Evolutionary conservation across 2,797 vertebrate species (phyloP).

Genomic region (Artibeus jamaicensis): DNA sequence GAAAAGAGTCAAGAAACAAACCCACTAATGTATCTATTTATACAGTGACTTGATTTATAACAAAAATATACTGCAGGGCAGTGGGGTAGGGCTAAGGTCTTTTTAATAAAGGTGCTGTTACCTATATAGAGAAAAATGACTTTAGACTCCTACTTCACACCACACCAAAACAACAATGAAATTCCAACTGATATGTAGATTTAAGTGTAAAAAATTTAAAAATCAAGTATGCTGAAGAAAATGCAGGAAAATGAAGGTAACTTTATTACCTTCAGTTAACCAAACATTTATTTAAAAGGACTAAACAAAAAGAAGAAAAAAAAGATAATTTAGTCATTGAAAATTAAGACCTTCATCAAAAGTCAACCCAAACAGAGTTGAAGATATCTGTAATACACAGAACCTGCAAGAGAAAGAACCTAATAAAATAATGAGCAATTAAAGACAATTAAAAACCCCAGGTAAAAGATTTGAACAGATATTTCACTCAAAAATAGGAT

Average conservation of each 20-base stretch:
- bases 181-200: background rate
- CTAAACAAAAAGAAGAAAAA: background rate
- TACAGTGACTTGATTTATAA: background rate
- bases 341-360: slow-evolving; percentile 3
- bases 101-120: background rate
- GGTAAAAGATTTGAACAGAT: background rate
- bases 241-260: background rate
- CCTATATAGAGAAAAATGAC: background rate
- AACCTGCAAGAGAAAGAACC: background rate
- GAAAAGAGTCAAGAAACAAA: background rate
- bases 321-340: background rate
- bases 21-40: background rate
- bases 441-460: background rate
- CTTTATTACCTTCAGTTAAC: background rate
- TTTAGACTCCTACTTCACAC: background rate
- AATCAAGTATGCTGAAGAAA: background rate
- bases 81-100: background rate
- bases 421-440: background rate
- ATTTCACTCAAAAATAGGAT: background rate
- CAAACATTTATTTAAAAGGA: slow-evolving; percentile 4
- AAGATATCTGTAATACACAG: background rate
- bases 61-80: background rate
- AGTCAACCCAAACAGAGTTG: background rate
- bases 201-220: background rate
- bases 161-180: background rate